Evolutionary conservation across 2,888 invertebrate species (phyloP).

Genomic region (Cancer borealis): DNA sequence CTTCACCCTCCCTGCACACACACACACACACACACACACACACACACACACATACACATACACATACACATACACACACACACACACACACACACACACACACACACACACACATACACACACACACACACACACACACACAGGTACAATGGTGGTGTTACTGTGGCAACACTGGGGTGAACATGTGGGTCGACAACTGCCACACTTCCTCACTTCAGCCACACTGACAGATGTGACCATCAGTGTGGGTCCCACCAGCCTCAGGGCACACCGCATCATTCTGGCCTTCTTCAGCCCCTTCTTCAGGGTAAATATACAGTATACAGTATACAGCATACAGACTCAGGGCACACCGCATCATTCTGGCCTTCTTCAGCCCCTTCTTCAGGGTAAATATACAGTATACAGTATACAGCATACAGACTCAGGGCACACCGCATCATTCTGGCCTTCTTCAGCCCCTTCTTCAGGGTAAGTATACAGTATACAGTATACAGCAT

Average conservation of each 20-base stretch:
- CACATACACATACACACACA: not conserved
- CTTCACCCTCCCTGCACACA: not conserved
- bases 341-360: no score
- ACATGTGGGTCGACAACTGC: constrained; percentile 69
- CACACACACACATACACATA: not conserved
- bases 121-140: not conserved
- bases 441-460: no score
- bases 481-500: no score
- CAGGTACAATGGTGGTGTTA: constrained; percentile 61
- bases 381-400: no score
- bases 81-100: no score
- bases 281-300: constrained; percentile 71
- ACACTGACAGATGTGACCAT: constrained; percentile 70
- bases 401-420: no score
- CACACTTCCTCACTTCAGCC: constrained; percentile 59
- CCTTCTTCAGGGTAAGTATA: no score
- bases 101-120: no score
- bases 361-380: no score
- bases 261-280: constrained; percentile 69
- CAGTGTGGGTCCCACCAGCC: constrained; percentile 53
- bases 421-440: no score
- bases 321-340: no score
- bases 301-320: constrained; percentile 52
- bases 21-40: not conserved
- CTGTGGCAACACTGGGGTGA: constrained; percentile 73